Base-by-base conservation (phyloP, 2,888 invertebrate genomes). In the Polyommatus iphigenia region DNA sequence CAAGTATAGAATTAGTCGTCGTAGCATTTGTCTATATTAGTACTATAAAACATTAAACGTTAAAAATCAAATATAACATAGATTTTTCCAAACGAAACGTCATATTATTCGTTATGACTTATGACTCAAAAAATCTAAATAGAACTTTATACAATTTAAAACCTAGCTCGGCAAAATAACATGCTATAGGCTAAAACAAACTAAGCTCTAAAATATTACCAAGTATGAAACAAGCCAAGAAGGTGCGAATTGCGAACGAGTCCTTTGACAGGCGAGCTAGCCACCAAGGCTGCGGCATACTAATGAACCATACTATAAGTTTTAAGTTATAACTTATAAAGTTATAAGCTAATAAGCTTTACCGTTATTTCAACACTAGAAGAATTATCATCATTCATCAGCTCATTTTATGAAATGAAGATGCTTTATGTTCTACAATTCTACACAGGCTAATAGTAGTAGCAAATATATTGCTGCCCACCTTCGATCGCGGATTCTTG, bases 241-340 rank as follows among this genome's bases (percentile, higher is more conserved):
- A 72, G 46, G 41, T 15, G n/a, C 46, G 46, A 46, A 41, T 41
- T 20, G n/a, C 46, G 24, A 46, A 41, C 71, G 72, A 46, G 4
- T 41, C 20, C 73, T 73, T 20, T 73, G 46, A 46, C 29, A 20
- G n/a, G 20, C 73, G 18, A 46, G 15, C 41, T 46, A 73, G 20
- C 73, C 20, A 46, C 41, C n/a, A 73, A 41, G 73, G 73, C 73
- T 41, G 24, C 73, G 10, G 73, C 73, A 73, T 73, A 73, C 73
- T 73, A 46, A 73, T 73, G 73, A 73, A 20, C n/a, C n/a, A 6
- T 6, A 24, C 73, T 46, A 46, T 50, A 41, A 36, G 20, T 24
- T 46, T 24, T 50, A 41, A 36, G 20, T 24, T 67, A 6, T 67
- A 67, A 67, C 15, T 67, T 29, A 29, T 67, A 67, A 67, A 67